Evolutionary conservation across 2,113 vertebrate genomes (phyloP).

Genomic region (Platysteira castanea): DNA sequence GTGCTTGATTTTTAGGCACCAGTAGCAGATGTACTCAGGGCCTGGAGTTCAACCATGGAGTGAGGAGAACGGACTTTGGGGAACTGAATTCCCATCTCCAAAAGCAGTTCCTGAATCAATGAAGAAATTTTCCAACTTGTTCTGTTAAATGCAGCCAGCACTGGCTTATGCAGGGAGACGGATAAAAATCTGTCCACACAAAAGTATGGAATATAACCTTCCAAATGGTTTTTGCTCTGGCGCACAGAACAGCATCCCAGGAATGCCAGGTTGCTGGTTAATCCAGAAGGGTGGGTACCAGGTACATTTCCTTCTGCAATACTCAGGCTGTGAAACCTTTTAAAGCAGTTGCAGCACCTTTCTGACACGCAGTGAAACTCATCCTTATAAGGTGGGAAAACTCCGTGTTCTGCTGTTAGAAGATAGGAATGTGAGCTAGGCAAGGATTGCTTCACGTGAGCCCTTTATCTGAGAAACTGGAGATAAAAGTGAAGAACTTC

Average conservation of each 20-base stretch:
- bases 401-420: not conserved
- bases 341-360: not conserved
- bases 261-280: not conserved
- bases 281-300: not conserved
- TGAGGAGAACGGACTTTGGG: not conserved
- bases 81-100: not conserved
- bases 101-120: not conserved
- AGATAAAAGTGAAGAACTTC: not conserved
- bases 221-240: not conserved
- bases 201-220: not conserved
- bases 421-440: not conserved
- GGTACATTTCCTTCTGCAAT: not conserved
- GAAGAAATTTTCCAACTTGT: not conserved
- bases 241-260: fast-evolving
- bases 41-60: not conserved
- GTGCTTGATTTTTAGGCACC: not conserved
- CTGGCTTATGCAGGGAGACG: not conserved
- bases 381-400: conserved; percentile 52
- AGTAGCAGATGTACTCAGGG: not conserved
- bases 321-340: not conserved
- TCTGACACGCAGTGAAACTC: not conserved
- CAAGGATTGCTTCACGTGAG: not conserved
- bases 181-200: not conserved
- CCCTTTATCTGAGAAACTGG: conserved; percentile 17
- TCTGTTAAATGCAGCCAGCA: not conserved